phyloP scores from a whole-genome alignment of 1,140 invertebrate genomes.

The Drosophila lacertosa region DNA sequence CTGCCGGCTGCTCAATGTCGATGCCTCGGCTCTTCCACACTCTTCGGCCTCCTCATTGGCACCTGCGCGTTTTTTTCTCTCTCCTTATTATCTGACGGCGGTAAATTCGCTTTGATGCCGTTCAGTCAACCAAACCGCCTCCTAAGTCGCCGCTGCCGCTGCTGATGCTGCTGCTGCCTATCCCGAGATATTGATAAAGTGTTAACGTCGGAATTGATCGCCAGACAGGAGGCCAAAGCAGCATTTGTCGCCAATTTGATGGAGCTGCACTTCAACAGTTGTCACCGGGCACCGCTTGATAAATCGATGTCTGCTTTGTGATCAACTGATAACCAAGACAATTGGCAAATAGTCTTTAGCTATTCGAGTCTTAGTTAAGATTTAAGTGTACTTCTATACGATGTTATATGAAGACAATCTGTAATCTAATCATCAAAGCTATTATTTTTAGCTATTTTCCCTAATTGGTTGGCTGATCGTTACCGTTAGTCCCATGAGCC shows the following conservation, averaged over 20 bases:
- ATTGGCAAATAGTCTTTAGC: background rate
- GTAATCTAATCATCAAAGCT: background rate
- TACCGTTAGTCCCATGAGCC: conserved; percentile 37
- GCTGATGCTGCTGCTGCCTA: conserved; percentile 12
- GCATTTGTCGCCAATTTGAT: conserved; percentile 50
- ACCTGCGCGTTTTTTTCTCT: conserved; percentile 33
- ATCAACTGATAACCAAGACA: conserved; percentile 29
- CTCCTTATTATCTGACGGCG: conserved; percentile 45
- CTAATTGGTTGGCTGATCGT: conserved; percentile 39
- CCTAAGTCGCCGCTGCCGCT: conserved; percentile 33
- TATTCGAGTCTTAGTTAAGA: background rate
- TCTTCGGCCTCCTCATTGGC: conserved; percentile 31
- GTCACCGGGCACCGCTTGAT: conserved; percentile 23
- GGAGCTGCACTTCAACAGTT: conserved; percentile 42
- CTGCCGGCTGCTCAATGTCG: conserved; percentile 14
- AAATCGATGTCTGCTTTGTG: conserved; percentile 25
- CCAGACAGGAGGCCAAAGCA: conserved; percentile 5
- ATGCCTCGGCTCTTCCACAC: background rate
- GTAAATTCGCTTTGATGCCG: conserved; percentile 40
- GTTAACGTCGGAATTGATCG: conserved; percentile 40
- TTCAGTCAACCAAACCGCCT: conserved; percentile 43
- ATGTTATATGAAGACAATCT: background rate
- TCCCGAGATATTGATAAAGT: conserved; percentile 50
- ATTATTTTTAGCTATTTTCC: background rate
- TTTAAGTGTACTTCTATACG: no score